Evolutionary conservation across 2,797 vertebrate genomes (phyloP), one percentile per base, ranked within the genome.

Genomic region (Eulemur coronatus): DNA sequence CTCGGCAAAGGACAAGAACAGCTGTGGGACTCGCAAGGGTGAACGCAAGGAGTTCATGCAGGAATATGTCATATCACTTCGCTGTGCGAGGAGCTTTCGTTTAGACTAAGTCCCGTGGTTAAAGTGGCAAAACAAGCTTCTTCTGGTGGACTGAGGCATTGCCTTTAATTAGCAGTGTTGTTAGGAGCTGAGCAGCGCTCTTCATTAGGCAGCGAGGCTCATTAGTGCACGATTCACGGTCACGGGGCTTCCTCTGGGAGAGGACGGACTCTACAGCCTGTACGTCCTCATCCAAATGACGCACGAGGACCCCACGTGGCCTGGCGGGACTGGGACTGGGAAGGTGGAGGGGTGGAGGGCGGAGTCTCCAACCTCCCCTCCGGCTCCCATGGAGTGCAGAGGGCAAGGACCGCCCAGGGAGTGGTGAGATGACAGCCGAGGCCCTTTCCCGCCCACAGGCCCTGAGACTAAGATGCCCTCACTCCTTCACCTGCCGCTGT

Each of bases 251-350:
- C 52, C 70, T 84, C n/a, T 5, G 38, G 57, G 43, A 35, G 12
- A 38, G 65, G 43, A 15, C 0, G 0, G 46, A 41, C 5, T 7
- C 35, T 10, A 7, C 0, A 0, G 12, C 15, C 4, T 4, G 38
- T 7, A 4, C 2, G 14, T 33, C 69, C 43, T 93, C 69, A 67
- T 28, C 26, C 10, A 11, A 2, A 0, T 3, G 14, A 15, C 38
- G 59, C 2, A 0, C 11, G 33, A 48, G 72, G 57, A n/a, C 12
- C 28, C 73, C 61, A 9, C 1, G 4, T 41, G 46, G 24, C n/a
- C 63, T 57, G 50, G 38, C 0, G 1, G 70, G 2, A 20, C 57
- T 69, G 57, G 43, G 43, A 43, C 7, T 10, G 43, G 48, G 33
- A 11, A 35, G n/a, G 17, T 0, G 13, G 52, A 43, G 1, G 57